phyloP scores from a whole-genome alignment of 2,113 vertebrate genomes.

The Oenanthe oenanthe region DNA sequence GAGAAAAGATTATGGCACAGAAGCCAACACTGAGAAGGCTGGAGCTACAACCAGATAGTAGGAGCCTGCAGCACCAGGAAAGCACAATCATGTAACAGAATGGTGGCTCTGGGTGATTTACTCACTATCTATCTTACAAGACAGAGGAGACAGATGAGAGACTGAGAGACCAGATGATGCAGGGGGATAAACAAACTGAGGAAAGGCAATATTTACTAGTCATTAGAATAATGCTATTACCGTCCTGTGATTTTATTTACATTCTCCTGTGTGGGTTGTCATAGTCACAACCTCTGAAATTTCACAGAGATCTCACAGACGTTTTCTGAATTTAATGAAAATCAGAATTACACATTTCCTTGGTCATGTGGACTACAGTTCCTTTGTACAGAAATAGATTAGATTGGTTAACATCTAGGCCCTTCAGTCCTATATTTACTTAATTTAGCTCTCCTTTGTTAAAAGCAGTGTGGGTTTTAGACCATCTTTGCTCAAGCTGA shows the following conservation, averaged over 20 bases:
- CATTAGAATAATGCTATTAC: background rate
- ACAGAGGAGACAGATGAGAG: background rate
- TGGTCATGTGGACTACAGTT: background rate
- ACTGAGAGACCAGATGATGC: background rate
- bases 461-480: background rate
- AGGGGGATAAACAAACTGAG: background rate
- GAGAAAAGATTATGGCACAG: background rate
- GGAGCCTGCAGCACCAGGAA: background rate
- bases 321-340: background rate
- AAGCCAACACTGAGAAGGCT: background rate
- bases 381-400: background rate
- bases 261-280: background rate
- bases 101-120: background rate
- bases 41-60: background rate
- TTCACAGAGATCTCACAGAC: background rate
- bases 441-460: background rate
- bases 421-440: background rate
- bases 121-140: background rate
- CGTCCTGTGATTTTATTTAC: background rate
- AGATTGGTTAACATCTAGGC: background rate
- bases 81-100: background rate
- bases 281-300: background rate
- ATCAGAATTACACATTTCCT: background rate
- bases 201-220: background rate
- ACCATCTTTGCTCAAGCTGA: background rate